Evolutionary conservation across 2,888 invertebrate species (phyloP).

Genomic region (Heteromyza rotundicornis): DNA sequence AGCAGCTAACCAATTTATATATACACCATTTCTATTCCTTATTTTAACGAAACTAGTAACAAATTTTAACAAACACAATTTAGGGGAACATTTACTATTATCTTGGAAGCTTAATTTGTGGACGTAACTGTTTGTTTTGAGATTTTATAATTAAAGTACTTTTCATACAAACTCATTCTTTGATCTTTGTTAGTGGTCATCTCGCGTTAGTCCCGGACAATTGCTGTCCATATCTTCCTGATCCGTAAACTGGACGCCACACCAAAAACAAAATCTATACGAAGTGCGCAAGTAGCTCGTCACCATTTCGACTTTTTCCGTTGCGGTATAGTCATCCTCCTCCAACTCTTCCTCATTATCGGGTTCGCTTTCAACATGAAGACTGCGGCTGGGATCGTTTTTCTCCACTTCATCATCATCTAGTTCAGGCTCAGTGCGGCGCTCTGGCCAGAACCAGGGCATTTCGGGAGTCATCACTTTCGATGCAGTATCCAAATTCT

Average conservation of each 20-base stretch:
- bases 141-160: conserved; percentile 14
- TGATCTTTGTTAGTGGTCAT: conserved; percentile 65
- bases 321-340: conserved; percentile 47
- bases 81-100: neutral
- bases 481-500: conserved; percentile 69
- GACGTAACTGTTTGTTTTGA: too few relatives aligned
- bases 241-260: conserved; percentile 73
- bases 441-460: conserved; percentile 71
- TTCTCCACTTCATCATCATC: conserved; percentile 17
- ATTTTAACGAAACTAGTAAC: conserved; percentile 29
- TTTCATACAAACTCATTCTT: neutral
- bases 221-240: conserved; percentile 67
- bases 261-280: conserved; percentile 81
- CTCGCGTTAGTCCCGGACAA: conserved; percentile 72
- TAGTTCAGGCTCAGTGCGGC: conserved; percentile 23
- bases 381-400: conserved; percentile 28
- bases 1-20: too few relatives aligned
- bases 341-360: conserved; percentile 51
- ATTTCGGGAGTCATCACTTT: conserved; percentile 64
- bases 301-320: conserved; percentile 69
- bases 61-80: neutral
- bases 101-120: too few relatives aligned
- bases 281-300: conserved; percentile 72
- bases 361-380: conserved; percentile 53
- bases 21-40: too few relatives aligned